phyloP scores from a whole-genome alignment of 2,888 invertebrate genomes.

The Mimachlamys varia region DNA sequence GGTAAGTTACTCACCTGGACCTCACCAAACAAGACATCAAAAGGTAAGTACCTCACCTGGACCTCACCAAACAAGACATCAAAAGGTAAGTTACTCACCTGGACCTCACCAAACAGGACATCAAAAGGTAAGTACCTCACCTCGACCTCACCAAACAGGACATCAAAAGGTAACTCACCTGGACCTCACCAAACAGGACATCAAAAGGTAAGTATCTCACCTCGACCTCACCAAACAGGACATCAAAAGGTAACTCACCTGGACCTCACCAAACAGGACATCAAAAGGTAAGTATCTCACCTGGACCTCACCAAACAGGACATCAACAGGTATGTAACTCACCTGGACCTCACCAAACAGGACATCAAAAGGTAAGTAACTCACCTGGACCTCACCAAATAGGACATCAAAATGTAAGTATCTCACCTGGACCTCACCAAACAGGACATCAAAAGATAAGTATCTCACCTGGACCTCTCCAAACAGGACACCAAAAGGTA shows the following conservation, averaged over 20 bases:
- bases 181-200: constrained; percentile 75
- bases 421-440: constrained; percentile 74
- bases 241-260: constrained; percentile 75
- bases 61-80: constrained; percentile 75
- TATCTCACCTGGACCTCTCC: constrained; percentile 71
- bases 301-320: constrained; percentile 76
- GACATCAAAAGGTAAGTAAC: constrained; percentile 77
- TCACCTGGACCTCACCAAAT: constrained; percentile 74
- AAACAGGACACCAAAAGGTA: constrained; percentile 78
- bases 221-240: constrained; percentile 76
- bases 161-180: constrained; percentile 75
- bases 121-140: constrained; percentile 79
- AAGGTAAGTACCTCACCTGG: constrained; percentile 79
- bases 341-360: constrained; percentile 74
- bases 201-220: constrained; percentile 75
- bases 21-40: constrained; percentile 76
- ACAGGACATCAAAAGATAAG: constrained; percentile 76
- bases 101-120: constrained; percentile 75
- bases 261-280: constrained; percentile 75
- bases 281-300: constrained; percentile 75
- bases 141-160: constrained; percentile 76
- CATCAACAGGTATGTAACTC: constrained; percentile 74
- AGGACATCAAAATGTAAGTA: constrained; percentile 76
- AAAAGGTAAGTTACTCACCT: constrained; percentile 75
- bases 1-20: constrained; percentile 74